A percentile compares a stretch with the other conserved stretches of the same genome.
Conservation (phyloP, 2,888 invertebrate species). For the Julus scanicus region DNA sequence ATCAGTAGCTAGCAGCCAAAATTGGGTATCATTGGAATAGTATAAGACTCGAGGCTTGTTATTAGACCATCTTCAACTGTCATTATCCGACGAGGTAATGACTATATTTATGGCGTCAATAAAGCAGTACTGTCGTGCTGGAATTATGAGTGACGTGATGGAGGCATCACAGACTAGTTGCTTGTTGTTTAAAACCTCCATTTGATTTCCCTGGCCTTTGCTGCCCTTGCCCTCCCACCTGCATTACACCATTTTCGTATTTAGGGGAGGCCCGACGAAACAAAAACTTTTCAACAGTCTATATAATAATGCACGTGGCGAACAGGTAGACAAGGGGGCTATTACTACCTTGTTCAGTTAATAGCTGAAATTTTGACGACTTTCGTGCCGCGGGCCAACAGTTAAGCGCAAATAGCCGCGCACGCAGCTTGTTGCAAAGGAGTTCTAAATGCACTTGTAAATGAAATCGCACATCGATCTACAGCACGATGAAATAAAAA, state of each 20-base stretch:
- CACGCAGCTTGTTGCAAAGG: conserved; percentile 3
- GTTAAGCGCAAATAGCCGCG: conserved; percentile 34
- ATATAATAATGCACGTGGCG: conserved; percentile 53
- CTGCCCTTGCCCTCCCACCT: conserved; percentile 50
- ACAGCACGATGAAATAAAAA: conserved; percentile 40
- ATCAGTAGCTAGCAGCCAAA: conserved; percentile 24
- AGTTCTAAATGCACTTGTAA: conserved; percentile 15
- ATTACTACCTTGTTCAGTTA: conserved; percentile 53
- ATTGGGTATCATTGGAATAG: conserved; percentile 19
- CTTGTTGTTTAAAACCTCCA: conserved; percentile 48
- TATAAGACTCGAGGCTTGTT: background rate
- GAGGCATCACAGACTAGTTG: conserved; percentile 31
- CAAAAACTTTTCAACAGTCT: conserved; percentile 49
- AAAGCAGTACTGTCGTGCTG: conserved; percentile 49
- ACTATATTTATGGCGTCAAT: conserved; percentile 52
- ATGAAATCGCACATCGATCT: conserved; percentile 45
- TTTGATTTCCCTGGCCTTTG: conserved; percentile 44
- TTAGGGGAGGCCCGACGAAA: conserved; percentile 44
- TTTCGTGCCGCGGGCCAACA: conserved; percentile 41
- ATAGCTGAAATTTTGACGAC: conserved; percentile 50
- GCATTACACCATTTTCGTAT: conserved; percentile 44
- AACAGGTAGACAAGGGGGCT: conserved; percentile 50
- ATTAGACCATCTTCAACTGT: conserved; percentile 36
- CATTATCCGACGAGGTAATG: conserved; percentile 47
- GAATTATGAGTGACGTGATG: conserved; percentile 48